Percentiles rank a stretch among this genome's conserved stretches.
phyloP scores from a whole-genome alignment of 2,113 vertebrate genomes.

The Herpailurus yagouaroundi region DNA sequence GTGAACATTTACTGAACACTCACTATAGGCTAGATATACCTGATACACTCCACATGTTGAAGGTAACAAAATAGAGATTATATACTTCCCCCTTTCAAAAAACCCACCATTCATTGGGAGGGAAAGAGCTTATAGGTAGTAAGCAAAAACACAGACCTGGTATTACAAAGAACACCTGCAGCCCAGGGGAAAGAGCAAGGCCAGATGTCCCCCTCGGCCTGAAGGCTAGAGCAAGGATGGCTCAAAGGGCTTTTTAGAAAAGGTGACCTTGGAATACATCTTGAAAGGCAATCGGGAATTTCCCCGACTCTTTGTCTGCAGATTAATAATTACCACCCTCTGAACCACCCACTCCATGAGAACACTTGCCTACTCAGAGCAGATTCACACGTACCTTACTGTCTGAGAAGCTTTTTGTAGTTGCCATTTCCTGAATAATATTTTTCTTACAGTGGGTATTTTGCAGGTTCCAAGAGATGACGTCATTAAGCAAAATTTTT shows the following conservation, averaged over 20 bases:
- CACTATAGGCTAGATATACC: accelerated
- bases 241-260: background rate
- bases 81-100: background rate
- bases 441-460: background rate
- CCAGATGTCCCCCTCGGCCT: background rate
- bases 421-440: background rate
- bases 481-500: background rate
- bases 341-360: background rate
- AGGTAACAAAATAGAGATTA: background rate
- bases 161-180: background rate
- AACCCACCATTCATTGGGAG: background rate
- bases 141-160: background rate
- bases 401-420: background rate
- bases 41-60: accelerated
- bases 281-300: background rate
- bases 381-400: background rate
- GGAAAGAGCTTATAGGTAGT: background rate
- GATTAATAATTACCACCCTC: background rate
- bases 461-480: background rate
- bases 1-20: background rate
- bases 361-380: no score
- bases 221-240: background rate
- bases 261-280: background rate
- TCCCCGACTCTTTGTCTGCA: background rate
- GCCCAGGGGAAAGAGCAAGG: background rate